phyloP scores from a whole-genome alignment of 1,140 invertebrate genomes.

The Eurosta solidaginis region DNA sequence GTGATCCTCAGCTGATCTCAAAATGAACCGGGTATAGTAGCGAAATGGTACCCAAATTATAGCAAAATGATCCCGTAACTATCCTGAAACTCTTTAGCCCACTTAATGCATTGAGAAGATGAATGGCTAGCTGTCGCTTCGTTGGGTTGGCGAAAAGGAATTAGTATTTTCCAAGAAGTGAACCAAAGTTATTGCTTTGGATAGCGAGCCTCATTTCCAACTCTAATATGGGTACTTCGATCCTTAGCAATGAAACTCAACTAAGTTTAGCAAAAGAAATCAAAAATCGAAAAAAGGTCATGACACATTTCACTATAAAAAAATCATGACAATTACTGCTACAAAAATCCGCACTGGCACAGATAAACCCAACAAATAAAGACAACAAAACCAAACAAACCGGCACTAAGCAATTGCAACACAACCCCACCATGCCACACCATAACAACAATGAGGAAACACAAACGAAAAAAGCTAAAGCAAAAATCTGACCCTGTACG shows the following conservation, averaged over 20 bases:
- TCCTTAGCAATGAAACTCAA: not conserved
- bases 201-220: too few relatives aligned
- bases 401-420: slow-evolving; percentile 9
- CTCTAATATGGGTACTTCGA: too few relatives aligned
- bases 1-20: too few relatives aligned
- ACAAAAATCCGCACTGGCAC: not conserved
- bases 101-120: too few relatives aligned
- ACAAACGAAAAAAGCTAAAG: not conserved
- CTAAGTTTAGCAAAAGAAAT: not conserved
- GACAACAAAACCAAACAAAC: not conserved
- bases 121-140: too few relatives aligned
- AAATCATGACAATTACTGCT: not conserved
- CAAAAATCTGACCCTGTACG: slow-evolving; percentile 3
- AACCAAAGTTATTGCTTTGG: too few relatives aligned
- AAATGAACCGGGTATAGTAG: too few relatives aligned
- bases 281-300: not conserved
- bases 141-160: too few relatives aligned
- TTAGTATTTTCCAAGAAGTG: too few relatives aligned
- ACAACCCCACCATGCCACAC: not conserved
- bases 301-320: not conserved
- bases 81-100: too few relatives aligned
- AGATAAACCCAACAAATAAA: slow-evolving; percentile 4
- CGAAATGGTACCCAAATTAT: too few relatives aligned
- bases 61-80: too few relatives aligned
- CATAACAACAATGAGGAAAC: not conserved